Conservation (phyloP, 2,797 vertebrate genomes). For the Microhierax caerulescens region DNA sequence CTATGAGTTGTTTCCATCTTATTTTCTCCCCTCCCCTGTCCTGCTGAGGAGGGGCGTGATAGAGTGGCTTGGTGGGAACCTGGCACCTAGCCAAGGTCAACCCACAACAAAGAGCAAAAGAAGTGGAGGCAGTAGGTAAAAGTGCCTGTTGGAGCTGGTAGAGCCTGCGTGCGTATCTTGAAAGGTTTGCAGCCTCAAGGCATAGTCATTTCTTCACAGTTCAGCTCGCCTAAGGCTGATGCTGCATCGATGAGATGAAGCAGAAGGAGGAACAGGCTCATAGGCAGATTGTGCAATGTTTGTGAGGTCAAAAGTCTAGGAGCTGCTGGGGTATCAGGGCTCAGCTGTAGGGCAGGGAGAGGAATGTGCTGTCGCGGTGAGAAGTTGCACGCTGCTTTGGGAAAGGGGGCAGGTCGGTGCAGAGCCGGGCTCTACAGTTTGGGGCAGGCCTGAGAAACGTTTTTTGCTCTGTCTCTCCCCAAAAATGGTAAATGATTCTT, state of each 20-base stretch:
- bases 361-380: conserved; percentile 25
- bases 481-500: conserved; percentile 31
- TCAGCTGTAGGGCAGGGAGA: conserved; percentile 5
- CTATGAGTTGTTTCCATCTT: neutral
- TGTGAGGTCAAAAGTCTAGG: conserved; percentile 41
- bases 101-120: neutral
- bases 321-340: neutral
- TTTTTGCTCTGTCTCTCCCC: neutral
- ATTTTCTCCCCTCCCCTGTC: neutral
- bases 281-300: neutral
- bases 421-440: neutral
- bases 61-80: neutral
- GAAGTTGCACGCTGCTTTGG: neutral
- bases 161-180: neutral
- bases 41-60: neutral
- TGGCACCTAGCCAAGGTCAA: neutral
- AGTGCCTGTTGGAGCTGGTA: neutral
- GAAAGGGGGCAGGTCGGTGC: conserved; percentile 9
- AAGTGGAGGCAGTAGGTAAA: neutral
- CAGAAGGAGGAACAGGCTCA: neutral
- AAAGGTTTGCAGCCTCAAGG: neutral
- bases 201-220: neutral
- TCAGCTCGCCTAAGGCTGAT: neutral
- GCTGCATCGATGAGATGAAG: neutral
- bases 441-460: conserved; percentile 18